Evolutionary conservation across 2,888 invertebrate genomes (phyloP), one percentile per base, ranked within the genome.

Genomic region (Pogonocherus hispidulus): DNA sequence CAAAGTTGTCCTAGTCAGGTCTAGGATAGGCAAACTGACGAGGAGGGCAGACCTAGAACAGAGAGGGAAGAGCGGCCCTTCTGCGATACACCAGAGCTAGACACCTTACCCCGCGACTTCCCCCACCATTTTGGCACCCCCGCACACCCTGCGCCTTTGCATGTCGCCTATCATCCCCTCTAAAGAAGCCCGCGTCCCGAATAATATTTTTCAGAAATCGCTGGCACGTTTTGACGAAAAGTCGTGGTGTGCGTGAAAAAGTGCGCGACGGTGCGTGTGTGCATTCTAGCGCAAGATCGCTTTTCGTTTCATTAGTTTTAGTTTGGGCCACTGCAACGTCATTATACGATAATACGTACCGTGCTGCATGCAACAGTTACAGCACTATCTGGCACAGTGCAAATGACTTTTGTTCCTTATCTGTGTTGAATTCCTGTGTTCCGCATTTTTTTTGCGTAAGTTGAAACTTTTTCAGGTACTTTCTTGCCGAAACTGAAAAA

Each of bases 141-240:
- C 78, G 78, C 82, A 80, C 80, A 79, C 81, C 80, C 81, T 81
- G 79, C 81, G 51, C 62, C 79, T 82, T 82, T 80, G 82, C 83
- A 83, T 82, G 82, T 80, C 47, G 11, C 80, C 80, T 76, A 71
- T 74, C 76, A 71, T 70, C 84, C 84, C 84, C 83, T 82, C 79
- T 82, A 81, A 81, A 77, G 74, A 77, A 60, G 55, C 67, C 62
- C 54, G 64, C 76, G 81, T 81, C 81, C 81, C 80, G 81, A 82
- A 84, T 80, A 80, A 82, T 60, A 71, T 83, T 84, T 84, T 84
- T 83, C 84, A 83, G 84, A 84, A 84, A 82, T 83, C 81, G 82
- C 81, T 82, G 80, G 81, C 82, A 81, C 83, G 84, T 84, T 85
- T 84, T 83, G 83, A 83, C 80, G 84, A 83, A 84, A 85, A 84